Percentiles rank a stretch among this genome's conserved stretches.
Conservation (phyloP, 2,113 vertebrate genomes). For the Calidris pygmaea region DNA sequence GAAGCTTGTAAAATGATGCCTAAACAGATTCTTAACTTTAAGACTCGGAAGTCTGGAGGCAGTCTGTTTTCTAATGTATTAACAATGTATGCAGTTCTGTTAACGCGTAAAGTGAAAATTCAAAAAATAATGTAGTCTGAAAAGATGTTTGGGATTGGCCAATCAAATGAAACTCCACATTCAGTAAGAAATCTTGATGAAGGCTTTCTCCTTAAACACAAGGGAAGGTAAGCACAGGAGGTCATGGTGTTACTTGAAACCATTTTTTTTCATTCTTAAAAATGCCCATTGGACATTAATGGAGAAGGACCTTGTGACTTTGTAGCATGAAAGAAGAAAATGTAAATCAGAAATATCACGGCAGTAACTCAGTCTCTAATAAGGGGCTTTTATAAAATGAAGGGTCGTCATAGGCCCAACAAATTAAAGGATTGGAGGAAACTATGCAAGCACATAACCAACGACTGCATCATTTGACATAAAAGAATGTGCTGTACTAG, state of each 20-base stretch:
- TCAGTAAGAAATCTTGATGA: background rate
- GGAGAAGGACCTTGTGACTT: background rate
- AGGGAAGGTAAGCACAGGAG: background rate
- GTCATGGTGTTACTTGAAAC: background rate
- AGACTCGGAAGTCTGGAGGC: background rate
- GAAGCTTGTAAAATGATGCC: background rate
- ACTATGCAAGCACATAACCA: background rate
- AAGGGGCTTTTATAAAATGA: background rate
- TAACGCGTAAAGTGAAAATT: background rate
- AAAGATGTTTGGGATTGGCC: background rate
- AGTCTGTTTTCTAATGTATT: background rate
- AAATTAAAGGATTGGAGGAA: background rate
- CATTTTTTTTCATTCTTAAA: background rate
- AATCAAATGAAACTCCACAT: background rate
- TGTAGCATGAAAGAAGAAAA: background rate
- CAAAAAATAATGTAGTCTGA: background rate
- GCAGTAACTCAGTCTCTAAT: background rate
- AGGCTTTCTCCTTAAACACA: background rate
- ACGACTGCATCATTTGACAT: background rate
- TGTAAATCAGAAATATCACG: background rate
- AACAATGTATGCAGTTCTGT: background rate
- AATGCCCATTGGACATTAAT: background rate
- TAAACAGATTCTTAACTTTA: background rate
- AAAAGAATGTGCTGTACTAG: constrained; percentile 15
- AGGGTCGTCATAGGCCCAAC: background rate